These are phyloP conservation scores for Butorides virescens DNA, from an alignment of 2,113 vertebrate genomes.

Conservation along the genomic window DNA sequence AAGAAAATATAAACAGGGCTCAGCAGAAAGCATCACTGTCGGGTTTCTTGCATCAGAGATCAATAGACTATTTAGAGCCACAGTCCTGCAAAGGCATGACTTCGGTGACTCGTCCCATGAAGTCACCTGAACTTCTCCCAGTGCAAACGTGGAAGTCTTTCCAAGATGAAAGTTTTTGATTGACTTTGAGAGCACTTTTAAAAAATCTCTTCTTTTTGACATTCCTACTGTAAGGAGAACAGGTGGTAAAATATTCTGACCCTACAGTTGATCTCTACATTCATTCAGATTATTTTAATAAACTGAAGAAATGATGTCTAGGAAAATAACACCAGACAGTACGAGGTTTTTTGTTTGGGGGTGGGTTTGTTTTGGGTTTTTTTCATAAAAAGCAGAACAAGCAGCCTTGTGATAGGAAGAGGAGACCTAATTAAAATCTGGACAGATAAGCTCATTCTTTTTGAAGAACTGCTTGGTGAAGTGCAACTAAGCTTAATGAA, in stretches of 20 bases:
- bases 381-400: background rate
- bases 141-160: background rate
- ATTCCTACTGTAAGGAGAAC: background rate
- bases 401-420: background rate
- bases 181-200: background rate
- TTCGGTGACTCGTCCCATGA: background rate
- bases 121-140: background rate
- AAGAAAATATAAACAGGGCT: background rate
- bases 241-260: background rate
- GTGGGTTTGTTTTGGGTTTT: background rate
- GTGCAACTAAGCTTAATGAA: background rate
- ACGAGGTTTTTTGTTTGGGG: rapidly evolving
- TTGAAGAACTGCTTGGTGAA: background rate
- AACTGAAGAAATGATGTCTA: background rate
- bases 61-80: background rate
- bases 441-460: background rate
- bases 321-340: background rate
- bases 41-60: background rate
- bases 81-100: background rate
- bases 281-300: background rate
- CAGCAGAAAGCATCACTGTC: background rate
- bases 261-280: background rate
- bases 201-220: background rate
- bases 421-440: background rate
- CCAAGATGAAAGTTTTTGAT: background rate